Percentiles rank a stretch among this genome's conserved stretches.
These are phyloP conservation scores for Acronicta leporina DNA, from an alignment of 2,888 invertebrate genomes.

Conservation along the genomic window DNA sequence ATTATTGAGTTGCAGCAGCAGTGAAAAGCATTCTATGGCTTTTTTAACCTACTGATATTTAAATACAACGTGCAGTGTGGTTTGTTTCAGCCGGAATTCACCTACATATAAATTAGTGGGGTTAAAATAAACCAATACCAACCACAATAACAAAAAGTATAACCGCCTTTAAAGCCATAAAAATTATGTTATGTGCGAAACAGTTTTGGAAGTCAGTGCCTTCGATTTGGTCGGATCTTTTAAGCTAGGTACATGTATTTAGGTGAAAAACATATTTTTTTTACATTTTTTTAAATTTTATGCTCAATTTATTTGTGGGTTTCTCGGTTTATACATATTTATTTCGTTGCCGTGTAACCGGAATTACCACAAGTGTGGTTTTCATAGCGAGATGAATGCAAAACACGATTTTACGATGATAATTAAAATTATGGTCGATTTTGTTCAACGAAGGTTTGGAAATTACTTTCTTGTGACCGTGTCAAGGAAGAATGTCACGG, in stretches of 20 bases:
- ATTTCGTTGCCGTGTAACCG: constrained; percentile 38
- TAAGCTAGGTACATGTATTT: too few species aligned
- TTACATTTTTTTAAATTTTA: too few species aligned
- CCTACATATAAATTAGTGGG: neutral
- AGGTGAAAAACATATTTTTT: too few species aligned
- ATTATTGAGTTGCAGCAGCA: constrained; percentile 15
- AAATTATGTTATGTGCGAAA: too few species aligned
- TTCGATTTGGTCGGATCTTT: too few species aligned
- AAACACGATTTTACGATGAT: constrained; percentile 28
- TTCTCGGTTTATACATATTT: constrained; percentile 25
- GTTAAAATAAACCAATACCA: too few species aligned
- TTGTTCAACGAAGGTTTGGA: constrained; percentile 23
- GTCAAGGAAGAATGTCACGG: constrained; percentile 26
- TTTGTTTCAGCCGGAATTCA: constrained; percentile 15
- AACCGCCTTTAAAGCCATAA: too few species aligned
- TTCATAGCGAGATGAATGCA: constrained; percentile 12
- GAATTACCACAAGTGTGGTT: constrained; percentile 21
- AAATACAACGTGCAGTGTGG: constrained; percentile 3
- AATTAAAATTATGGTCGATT: constrained; percentile 25
- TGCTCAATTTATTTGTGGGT: constrained; percentile 17
- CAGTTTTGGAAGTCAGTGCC: too few species aligned
- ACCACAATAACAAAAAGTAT: constrained; percentile 20
- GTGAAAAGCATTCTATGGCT: constrained; percentile 20
- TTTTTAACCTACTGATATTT: constrained; percentile 37
- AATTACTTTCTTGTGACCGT: constrained; percentile 22